These are phyloP conservation scores for Drosophila borborema DNA, from an alignment of 2,888 invertebrate genomes.

Conservation along the genomic window DNA sequence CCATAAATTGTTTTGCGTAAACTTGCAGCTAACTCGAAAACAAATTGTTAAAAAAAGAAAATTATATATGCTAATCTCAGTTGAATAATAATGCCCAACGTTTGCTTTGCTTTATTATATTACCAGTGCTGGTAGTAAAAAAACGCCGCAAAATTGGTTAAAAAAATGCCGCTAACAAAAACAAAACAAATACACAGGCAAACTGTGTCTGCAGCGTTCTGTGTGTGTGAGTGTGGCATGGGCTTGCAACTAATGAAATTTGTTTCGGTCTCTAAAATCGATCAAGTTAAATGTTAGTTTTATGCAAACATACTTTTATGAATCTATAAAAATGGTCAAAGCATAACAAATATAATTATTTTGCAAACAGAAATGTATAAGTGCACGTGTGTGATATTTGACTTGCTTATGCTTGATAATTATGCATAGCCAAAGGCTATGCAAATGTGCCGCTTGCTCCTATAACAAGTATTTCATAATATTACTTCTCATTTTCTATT, in stretches of 20 bases:
- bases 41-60: background rate
- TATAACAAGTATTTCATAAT: background rate
- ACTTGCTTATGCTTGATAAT: background rate
- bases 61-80: background rate
- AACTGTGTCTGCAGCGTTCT: slow-evolving; percentile 16
- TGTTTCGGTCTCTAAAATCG: slow-evolving; percentile 52
- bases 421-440: background rate
- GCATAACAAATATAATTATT: slow-evolving; percentile 42
- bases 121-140: background rate
- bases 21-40: slow-evolving; percentile 4
- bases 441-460: background rate
- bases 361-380: slow-evolving; percentile 2
- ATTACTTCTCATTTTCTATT: background rate
- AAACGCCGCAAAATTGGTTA: slow-evolving; percentile 39
- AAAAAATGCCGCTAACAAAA: slow-evolving; percentile 76
- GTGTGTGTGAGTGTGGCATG: slow-evolving; percentile 19
- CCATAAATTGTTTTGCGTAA: slow-evolving; percentile 20
- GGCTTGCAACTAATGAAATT: slow-evolving; percentile 58
- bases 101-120: background rate
- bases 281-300: slow-evolving; percentile 52
- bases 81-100: background rate
- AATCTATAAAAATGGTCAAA: slow-evolving; percentile 35
- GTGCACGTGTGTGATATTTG: background rate
- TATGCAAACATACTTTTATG: slow-evolving; percentile 42
- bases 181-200: slow-evolving; percentile 72